Evolutionary conservation across 1,140 invertebrate species (phyloP).

Genomic region (Atta cephalotes): DNA sequence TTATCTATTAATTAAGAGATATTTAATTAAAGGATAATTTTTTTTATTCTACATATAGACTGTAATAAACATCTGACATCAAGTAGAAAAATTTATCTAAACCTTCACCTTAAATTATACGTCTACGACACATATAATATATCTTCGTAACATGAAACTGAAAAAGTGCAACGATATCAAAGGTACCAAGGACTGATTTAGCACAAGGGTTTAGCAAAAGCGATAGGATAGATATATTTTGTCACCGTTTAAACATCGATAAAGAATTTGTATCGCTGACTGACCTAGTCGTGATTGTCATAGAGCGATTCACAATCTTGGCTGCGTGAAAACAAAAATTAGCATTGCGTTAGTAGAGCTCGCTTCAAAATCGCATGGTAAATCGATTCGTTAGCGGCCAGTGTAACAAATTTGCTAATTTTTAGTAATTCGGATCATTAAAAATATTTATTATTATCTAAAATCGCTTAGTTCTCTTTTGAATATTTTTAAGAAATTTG

Average conservation of each 20-base stretch:
- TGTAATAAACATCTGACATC: not conserved
- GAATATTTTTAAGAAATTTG: not conserved
- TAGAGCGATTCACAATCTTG: slow-evolving; percentile 75
- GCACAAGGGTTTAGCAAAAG: too few relatives aligned
- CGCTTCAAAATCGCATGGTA: not conserved
- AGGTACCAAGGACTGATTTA: too few relatives aligned
- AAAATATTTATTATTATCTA: not conserved
- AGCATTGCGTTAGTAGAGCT: slow-evolving; percentile 51
- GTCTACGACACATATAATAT: too few relatives aligned
- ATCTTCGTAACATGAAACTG: too few relatives aligned
- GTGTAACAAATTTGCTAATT: not conserved
- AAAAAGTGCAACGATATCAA: too few relatives aligned
- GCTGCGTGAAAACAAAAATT: slow-evolving; percentile 77
- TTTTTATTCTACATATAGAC: not conserved
- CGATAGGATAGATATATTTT: too few relatives aligned
- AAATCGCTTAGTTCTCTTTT: not conserved
- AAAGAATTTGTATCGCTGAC: slow-evolving; percentile 66
- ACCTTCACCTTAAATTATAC: too few relatives aligned
- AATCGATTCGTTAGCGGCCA: slow-evolving; percentile 18
- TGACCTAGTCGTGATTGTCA: slow-evolving; percentile 79
- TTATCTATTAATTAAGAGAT: not conserved
- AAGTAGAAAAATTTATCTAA: too few relatives aligned
- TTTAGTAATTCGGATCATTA: slow-evolving; percentile 12
- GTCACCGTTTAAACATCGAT: slow-evolving; percentile 45
- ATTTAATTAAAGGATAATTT: not conserved